Percentiles rank a stretch among this genome's conserved stretches.
Evolutionary conservation across 2,888 invertebrate genomes (phyloP).

Genomic region (Griposia aprilina): DNA sequence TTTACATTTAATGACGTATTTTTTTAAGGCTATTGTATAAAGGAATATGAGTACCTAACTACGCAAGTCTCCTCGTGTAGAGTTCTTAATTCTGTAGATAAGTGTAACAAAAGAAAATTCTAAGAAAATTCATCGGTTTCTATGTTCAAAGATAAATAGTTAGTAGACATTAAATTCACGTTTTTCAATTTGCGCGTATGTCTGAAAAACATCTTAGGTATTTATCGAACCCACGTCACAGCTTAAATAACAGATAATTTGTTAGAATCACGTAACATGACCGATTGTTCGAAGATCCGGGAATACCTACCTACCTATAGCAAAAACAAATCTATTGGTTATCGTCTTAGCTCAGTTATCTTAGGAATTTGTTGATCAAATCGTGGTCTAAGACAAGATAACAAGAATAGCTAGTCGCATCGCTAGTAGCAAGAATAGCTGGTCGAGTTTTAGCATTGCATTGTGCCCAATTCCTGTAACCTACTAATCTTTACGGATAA

Average conservation of each 20-base stretch:
- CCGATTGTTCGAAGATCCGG: conserved; percentile 13
- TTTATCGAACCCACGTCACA: conserved; percentile 36
- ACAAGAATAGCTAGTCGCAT: not conserved
- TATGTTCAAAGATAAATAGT: not conserved
- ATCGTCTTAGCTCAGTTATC: conserved; percentile 29
- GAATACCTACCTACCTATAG: conserved; percentile 1
- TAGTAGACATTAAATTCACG: not conserved
- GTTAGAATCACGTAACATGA: conserved; percentile 14
- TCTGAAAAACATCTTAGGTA: conserved; percentile 14
- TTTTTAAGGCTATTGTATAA: too few species aligned
- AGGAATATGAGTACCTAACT: not conserved
- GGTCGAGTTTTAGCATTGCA: not conserved
- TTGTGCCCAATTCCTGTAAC: not conserved
- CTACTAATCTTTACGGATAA: not conserved
- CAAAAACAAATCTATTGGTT: conserved; percentile 11
- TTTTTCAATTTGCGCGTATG: not conserved
- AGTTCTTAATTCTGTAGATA: not conserved
- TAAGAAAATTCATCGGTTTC: not conserved
- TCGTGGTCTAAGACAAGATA: conserved; percentile 19
- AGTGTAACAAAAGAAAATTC: not conserved
- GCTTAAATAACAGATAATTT: conserved; percentile 26
- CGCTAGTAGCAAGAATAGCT: too few species aligned
- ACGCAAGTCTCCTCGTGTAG: too few species aligned
- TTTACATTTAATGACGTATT: too few species aligned
- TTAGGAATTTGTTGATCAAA: conserved; percentile 29